Base-by-base conservation (phyloP, 1,140 invertebrate species). In the Brachionus angularis region DNA sequence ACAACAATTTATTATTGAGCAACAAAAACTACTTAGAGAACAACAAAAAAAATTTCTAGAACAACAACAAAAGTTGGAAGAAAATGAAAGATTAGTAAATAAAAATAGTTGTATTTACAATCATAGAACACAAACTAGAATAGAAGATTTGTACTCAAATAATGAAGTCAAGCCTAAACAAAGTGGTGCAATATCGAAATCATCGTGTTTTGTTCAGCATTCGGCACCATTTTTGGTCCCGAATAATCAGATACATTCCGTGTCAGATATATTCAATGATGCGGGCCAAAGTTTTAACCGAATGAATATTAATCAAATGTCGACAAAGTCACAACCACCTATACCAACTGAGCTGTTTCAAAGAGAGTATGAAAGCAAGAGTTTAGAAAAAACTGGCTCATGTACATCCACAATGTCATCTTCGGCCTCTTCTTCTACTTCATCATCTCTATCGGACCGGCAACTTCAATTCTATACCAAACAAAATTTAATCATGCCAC, bases 221-320 rank as follows among this genome's bases (percentile, higher is more conserved):
- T 67, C 62, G 31, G 29, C 47, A 4, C 62, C 62, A 7, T 46
- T 67, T 10, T 47, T 46, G 62, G 42, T 33, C 47, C 62, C 0
- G n/a, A n/a, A n/a, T n/a, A 67, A 67, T 25, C 62, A 67, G 36
- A 27, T 67, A 12, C 10, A 46, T 16, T 33, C 62, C 8, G 62
- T 67, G 21, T 39, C 27, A 21, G 62, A 67, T 10, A 21, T 67
- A 29, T 67, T 67, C 31, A 67, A 34, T 23, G 62, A 67, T 10
- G 47, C 33, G 7, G 39, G 8, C 25, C 3, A 67, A 34, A 39
- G 36, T n/a, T 67, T 67, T 16, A 42, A 67, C 47, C 39, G 62
- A 8, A 46, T 47, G 42, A 50, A 67, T 36, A 31, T 67, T n/a
- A 67, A 67, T 16, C 62, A 67, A 50, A 46, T 67, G 62, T 67